These are phyloP conservation scores for Lontra canadensis DNA, from an alignment of 2,113 vertebrate species.

Conservation along the genomic window DNA sequence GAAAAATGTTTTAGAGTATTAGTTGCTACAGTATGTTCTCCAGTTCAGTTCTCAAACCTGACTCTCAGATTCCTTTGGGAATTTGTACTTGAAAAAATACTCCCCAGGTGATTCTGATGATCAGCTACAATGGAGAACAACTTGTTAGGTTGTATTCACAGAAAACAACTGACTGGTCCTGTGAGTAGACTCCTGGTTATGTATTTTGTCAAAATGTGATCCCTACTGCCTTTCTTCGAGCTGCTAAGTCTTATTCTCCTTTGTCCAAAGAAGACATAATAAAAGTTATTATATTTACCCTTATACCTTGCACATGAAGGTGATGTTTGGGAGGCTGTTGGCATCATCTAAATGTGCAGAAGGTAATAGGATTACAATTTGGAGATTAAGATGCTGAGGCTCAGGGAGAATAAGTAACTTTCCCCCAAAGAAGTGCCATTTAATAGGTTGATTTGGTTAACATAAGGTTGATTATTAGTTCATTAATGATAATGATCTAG, in stretches of 20 bases:
- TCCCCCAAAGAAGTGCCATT: not conserved
- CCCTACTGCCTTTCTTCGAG: not conserved
- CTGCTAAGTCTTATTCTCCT: not conserved
- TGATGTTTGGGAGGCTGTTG: not conserved
- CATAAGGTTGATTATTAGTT: not conserved
- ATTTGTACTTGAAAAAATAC: not conserved
- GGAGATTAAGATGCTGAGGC: not conserved
- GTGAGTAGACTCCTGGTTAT: not conserved
- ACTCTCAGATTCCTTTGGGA: not conserved
- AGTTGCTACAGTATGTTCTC: not conserved
- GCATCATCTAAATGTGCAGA: not conserved
- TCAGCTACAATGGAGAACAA: not conserved
- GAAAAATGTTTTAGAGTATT: not conserved
- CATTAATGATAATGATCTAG: not conserved
- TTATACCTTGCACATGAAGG: not conserved
- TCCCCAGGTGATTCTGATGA: not conserved
- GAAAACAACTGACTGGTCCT: not conserved
- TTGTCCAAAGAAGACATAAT: not conserved
- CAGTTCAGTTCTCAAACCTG: not conserved
- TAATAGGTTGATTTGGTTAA: not conserved
- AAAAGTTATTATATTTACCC: not conserved
- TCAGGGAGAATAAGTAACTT: not conserved
- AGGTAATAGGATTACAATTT: not conserved
- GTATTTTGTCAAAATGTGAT: not conserved
- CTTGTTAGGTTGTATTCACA: not conserved